Base-by-base conservation (phyloP, 2,113 vertebrate species). In the Vulpes ferrilata region DNA sequence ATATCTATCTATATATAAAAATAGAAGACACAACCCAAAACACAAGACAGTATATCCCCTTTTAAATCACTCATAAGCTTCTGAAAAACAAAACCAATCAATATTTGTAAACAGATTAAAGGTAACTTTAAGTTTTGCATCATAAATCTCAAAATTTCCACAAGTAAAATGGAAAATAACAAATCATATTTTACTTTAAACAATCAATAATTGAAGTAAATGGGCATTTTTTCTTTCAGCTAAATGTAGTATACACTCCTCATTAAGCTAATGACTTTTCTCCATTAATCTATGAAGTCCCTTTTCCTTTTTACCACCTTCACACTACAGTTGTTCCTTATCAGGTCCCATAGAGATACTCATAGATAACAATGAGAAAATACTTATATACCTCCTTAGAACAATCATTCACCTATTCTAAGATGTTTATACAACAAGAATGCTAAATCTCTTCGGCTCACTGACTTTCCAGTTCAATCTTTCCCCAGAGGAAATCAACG, bases 391-490 rank as follows among this genome's bases (percentile, higher is more conserved):
- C n/a, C 60, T 64, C 43, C 62, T 76, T 62, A 32, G 1, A 11
- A 91, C 2, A 93, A 94, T 11, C 57, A 86, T 95, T 88, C 48
- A 79, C 89, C 71, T 98, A 76, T 12, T 96, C 71, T 38, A 85
- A 30, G 27, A 88, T 69, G 22, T 83, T 88, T 93, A 76, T 74
- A 96, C 96, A 83, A 30, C 73, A 96, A 95, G 76, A 95, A 93
- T 88, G n/a, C 30, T 96, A 71, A 97, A 22, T 92, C 43, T 95
- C n/a, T 95, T 95, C 93, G 79, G 83, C 64, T 97, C 78, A 89
- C 32, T 93, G 83, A 79, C 80, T 94, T 95, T 38, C 17, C 80
- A 90, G 81, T 84, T 76, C 93, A 98, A 97, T 96, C 95, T 81
- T 35, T 83, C 73, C 81, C 91, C 89, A 76, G 90, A 96, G 93